Conservation (phyloP, 2,888 invertebrate species). For the Cordilura impudica region DNA sequence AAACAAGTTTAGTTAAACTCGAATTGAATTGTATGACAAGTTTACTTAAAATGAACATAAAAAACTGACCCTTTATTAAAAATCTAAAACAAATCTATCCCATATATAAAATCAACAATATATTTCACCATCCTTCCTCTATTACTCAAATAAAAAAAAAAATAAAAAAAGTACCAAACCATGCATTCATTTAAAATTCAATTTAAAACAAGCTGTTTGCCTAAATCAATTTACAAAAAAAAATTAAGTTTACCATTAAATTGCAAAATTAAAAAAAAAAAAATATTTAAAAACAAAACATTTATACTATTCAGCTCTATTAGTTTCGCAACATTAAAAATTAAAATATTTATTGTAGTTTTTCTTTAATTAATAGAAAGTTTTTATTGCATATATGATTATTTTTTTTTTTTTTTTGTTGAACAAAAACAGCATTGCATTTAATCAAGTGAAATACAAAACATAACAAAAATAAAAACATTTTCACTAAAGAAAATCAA, state of each 20-base stretch:
- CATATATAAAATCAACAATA: not conserved
- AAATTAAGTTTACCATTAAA: not conserved
- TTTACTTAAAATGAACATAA: not conserved
- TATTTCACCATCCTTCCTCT: not conserved
- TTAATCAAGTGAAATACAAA: constrained; percentile 4
- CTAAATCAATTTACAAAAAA: not conserved
- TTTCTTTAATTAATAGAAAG: constrained; percentile 39
- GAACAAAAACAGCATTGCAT: constrained; percentile 23
- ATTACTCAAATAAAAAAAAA: not conserved
- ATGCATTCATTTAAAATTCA: not conserved
- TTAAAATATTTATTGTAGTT: constrained; percentile 50
- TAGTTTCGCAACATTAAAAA: constrained; percentile 29
- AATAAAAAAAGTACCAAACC: not conserved
- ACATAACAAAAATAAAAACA: constrained; percentile 19
- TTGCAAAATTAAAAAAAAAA: not conserved
- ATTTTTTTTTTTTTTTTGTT: constrained; percentile 13
- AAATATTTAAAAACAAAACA: not conserved
- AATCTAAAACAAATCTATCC: not conserved
- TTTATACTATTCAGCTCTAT: constrained; percentile 12
- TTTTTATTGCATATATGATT: constrained; percentile 38
- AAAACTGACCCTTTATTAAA: not conserved
- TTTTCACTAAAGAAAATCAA: constrained; percentile 25
- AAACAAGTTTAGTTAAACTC: not conserved
- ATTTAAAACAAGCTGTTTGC: not conserved
- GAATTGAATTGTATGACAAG: not conserved